phyloP scores from a whole-genome alignment of 2,888 invertebrate genomes.

The Epistrophe eligans region DNA sequence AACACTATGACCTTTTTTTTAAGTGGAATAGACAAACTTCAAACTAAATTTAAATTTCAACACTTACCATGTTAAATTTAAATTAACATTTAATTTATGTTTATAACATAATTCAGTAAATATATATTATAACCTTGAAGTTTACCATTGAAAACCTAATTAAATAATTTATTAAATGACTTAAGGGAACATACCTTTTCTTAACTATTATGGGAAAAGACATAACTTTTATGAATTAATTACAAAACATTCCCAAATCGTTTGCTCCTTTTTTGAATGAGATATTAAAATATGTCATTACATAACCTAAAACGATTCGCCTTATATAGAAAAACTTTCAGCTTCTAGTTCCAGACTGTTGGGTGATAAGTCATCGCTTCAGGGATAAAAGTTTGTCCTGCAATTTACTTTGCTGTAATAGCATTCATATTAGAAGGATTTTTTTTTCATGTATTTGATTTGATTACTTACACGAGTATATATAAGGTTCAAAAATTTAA shows the following conservation, averaged over 20 bases:
- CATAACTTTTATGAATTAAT: constrained; percentile 16
- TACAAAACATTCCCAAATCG: background rate
- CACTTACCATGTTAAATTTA: too few relatives aligned
- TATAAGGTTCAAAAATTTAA: background rate
- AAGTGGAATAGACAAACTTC: too few relatives aligned
- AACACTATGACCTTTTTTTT: too few relatives aligned
- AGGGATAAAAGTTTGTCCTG: constrained; percentile 27
- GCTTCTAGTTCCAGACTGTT: background rate
- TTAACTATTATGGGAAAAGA: background rate
- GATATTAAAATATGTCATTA: constrained; percentile 8
- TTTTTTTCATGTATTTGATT: background rate
- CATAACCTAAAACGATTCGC: constrained; percentile 15
- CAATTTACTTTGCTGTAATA: background rate
- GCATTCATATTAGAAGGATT: constrained; percentile 5
- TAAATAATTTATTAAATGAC: background rate
- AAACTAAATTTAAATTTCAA: too few relatives aligned
- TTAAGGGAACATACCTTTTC: background rate
- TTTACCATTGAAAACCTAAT: background rate
- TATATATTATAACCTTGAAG: background rate
- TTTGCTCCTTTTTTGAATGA: background rate
- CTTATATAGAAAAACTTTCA: background rate
- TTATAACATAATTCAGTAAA: background rate
- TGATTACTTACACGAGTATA: background rate
- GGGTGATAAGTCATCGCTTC: constrained; percentile 20
- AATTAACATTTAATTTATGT: too few relatives aligned